Conservation (phyloP, 2,888 invertebrate species). For the Tineola bisselliella region DNA sequence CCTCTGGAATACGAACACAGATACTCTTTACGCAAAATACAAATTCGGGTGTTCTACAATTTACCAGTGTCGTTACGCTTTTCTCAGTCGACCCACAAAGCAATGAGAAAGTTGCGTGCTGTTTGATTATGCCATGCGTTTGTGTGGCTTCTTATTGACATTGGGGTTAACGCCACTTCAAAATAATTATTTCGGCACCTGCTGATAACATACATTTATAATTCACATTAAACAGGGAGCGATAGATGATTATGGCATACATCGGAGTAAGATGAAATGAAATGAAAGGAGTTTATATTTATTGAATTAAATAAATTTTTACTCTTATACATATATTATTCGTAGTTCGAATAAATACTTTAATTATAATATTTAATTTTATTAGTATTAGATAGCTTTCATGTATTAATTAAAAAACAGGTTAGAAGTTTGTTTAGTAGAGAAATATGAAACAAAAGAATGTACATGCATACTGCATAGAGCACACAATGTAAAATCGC, state of each 20-base stretch:
- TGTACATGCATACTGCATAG: neutral
- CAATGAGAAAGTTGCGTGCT: slow-evolving; percentile 46
- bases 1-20: neutral
- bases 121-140: slow-evolving; percentile 51
- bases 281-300: too few relatives aligned
- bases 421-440: too few relatives aligned
- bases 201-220: neutral
- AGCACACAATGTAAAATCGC: slow-evolving; percentile 39
- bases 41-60: neutral
- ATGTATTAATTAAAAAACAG: too few relatives aligned
- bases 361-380: too few relatives aligned
- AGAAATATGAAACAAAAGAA: too few relatives aligned
- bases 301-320: too few relatives aligned
- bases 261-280: neutral
- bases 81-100: slow-evolving; percentile 32
- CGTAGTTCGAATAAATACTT: too few relatives aligned
- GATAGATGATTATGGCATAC: neutral
- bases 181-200: slow-evolving; percentile 53
- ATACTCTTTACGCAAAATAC: slow-evolving; percentile 14
- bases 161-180: slow-evolving; percentile 59
- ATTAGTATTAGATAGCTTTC: too few relatives aligned
- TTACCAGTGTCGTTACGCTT: neutral
- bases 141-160: slow-evolving; percentile 61
- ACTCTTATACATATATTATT: too few relatives aligned
- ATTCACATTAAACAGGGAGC: neutral